Base-by-base conservation (phyloP, 2,888 invertebrate genomes). In the Ormyrus rosae region DNA sequence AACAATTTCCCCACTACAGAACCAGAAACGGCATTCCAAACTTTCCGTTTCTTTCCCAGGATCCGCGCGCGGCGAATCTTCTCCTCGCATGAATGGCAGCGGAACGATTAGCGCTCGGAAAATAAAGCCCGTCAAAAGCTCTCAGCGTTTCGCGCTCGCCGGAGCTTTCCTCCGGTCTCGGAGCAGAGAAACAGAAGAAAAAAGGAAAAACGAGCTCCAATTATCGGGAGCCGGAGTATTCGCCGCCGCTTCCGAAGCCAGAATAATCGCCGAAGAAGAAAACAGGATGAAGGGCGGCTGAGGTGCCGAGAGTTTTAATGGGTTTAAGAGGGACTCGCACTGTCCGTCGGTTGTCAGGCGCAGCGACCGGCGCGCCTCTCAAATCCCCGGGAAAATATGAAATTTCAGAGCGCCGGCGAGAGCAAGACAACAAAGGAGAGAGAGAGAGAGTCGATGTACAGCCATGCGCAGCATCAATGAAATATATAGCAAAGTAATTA, bases 341-440 rank as follows among this genome's bases (percentile, higher is more conserved):
- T 76, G 83, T 83, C 82, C 81, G 77, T 81, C 81, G 81, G 61
- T 80, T 84, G 84, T 85, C 85, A 83, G 70, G 76, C 67, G 80
- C 83, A 84, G 82, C 71, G 75, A 76, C 76, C 75, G 74, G 53
- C 48, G 2, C 6, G n/a, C 48, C 34, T 2, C n/a, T 10, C 13
- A 51, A 78, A 77, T 81, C 82, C 19, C 19, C 19, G 79, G 81
- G 79, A 19, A 84, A 84, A 83, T 83, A 84, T 83, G 84, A 84
- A 85, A 84, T 84, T 84, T 84, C 84, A 84, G 51, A 6, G 7
- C 10, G 5, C 11, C 9, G n/a, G 64, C 1, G 7, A 48, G 48
- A 19, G 19, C 19, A 19, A 19, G 19, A 19, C 19, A 19, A 19
- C 19, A 19, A 19, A 48, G 64, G n/a, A 48, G 13, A 19, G 61